phyloP scores from a whole-genome alignment of 2,797 vertebrate species.

The Hozukius guyotensis region DNA sequence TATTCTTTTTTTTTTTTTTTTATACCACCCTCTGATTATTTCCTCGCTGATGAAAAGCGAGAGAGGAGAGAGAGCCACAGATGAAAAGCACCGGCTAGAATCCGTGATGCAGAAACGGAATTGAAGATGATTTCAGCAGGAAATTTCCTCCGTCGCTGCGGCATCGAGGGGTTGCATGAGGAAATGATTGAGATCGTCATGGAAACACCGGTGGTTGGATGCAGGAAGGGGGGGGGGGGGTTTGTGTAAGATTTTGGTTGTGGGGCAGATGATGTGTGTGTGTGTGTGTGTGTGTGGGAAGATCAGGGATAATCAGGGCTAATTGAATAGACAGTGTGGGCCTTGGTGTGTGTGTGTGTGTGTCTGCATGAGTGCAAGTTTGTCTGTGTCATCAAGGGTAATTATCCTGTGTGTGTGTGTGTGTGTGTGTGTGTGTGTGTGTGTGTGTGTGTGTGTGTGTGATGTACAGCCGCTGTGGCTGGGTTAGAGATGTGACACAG shows the following conservation, averaged over 20 bases:
- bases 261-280: conserved; percentile 13
- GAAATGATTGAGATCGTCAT: conserved; percentile 66
- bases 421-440: conserved; percentile 2
- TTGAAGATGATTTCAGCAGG: conserved; percentile 45
- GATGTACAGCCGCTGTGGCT: not conserved
- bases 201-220: conserved; percentile 49
- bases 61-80: conserved; percentile 12
- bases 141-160: conserved; percentile 46
- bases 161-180: conserved; percentile 34
- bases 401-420: conserved; percentile 33
- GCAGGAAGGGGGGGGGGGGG: not conserved
- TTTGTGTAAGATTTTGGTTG: not conserved
- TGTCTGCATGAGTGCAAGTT: not conserved
- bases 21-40: conserved; percentile 37
- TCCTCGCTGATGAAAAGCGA: conserved; percentile 51
- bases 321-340: conserved; percentile 45
- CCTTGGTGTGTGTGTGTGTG: not conserved
- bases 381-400: conserved; percentile 39
- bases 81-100: conserved; percentile 44
- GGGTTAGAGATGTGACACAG: conserved; percentile 32
- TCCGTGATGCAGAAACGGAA: conserved; percentile 55
- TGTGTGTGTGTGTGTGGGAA: not conserved
- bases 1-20: not conserved
- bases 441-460: conserved; percentile 5
- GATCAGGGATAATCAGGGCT: conserved; percentile 45